Percentiles rank a stretch among this genome's conserved stretches.
Conservation (phyloP, 2,797 vertebrate species). For the Helarctos malayanus region DNA sequence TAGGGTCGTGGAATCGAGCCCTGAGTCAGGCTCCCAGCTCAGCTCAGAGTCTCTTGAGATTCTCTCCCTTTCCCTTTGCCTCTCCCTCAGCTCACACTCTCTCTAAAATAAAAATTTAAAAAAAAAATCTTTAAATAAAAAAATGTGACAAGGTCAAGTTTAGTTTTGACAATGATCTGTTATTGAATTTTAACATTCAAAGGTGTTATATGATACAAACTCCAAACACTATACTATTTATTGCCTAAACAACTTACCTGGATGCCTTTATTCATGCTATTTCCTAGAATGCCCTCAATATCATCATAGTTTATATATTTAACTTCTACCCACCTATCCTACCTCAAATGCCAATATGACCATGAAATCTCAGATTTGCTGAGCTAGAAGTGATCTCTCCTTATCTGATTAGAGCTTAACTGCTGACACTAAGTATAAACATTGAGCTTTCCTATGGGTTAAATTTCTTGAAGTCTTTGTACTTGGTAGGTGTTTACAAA, state of each 20-base stretch:
- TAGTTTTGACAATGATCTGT: neutral
- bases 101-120: neutral
- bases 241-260: neutral
- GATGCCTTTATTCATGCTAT: neutral
- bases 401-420: neutral
- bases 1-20: neutral
- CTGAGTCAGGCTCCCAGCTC: neutral
- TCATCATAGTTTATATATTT: neutral
- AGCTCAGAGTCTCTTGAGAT: neutral
- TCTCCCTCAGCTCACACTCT: neutral
- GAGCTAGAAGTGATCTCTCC: neutral
- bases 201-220: neutral
- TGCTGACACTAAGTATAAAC: neutral
- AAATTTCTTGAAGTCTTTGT: neutral
- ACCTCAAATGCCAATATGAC: neutral
- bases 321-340: neutral
- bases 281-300: neutral
- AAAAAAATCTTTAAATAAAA: neutral
- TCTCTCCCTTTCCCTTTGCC: neutral
- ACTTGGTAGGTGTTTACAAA: neutral
- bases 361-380: neutral
- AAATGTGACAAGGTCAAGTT: neutral
- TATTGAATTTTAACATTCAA: slow-evolving; percentile 13
- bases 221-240: neutral
- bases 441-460: neutral